phyloP scores from a whole-genome alignment of 2,113 vertebrate genomes.

The Carettochelys insculpta region DNA sequence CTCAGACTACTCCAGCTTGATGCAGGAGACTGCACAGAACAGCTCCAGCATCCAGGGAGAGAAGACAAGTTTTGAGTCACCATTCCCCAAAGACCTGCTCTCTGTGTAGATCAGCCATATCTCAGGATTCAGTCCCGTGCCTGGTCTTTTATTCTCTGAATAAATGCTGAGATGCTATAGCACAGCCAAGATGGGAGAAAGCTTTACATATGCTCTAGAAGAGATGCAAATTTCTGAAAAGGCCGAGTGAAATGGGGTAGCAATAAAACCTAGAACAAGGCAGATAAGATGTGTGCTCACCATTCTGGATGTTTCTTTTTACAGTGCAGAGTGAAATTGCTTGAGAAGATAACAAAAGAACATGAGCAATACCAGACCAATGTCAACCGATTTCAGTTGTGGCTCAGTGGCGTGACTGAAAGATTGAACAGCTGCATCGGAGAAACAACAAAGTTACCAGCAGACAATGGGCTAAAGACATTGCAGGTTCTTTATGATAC shows the following conservation, averaged over 20 bases:
- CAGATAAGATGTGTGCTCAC: conserved; percentile 3
- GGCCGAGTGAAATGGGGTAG: background rate
- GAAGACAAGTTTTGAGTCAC: background rate
- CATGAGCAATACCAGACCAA: conserved; percentile 80
- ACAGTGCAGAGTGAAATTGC: conserved; percentile 85
- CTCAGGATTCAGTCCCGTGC: background rate
- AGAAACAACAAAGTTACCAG: conserved; percentile 24
- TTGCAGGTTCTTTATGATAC: conserved; percentile 79
- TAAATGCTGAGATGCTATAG: background rate
- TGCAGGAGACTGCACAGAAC: background rate
- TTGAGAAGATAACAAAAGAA: conserved; percentile 84
- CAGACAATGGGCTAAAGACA: conserved; percentile 72
- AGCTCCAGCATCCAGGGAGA: background rate
- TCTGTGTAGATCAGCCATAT: background rate
- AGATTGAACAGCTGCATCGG: conserved; percentile 79
- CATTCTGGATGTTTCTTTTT: conserved; percentile 40
- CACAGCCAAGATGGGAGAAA: background rate
- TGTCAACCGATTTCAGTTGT: conserved; percentile 81
- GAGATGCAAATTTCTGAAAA: conserved; percentile 15
- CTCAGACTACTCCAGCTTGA: background rate
- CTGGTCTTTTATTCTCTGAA: background rate
- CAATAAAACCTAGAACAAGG: no score
- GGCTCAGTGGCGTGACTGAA: conserved; percentile 83
- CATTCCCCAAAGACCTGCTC: background rate
- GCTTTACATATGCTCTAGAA: background rate